Evolutionary conservation across 2,888 invertebrate species (phyloP), one percentile per base, ranked within the genome.

Genomic region (Tolmerus cingulatus): DNA sequence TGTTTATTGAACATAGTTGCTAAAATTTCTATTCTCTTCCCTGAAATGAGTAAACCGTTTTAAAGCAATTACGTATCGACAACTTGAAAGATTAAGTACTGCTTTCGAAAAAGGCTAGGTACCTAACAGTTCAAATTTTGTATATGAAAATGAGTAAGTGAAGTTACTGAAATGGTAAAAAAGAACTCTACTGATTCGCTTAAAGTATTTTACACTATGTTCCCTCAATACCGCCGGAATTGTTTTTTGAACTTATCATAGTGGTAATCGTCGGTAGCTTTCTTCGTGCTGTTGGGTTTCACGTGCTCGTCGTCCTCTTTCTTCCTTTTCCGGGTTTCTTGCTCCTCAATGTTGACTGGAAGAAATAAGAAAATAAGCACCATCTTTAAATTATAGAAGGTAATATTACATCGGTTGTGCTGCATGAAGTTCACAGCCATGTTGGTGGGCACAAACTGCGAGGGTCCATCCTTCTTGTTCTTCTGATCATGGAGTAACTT

Each of bases 401-500:
- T 0, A 23, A 14, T 93, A 95, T 94, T 94, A 97, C 97, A 98
- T 94, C 98, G 94, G 93, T 98, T 98, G 91, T 99, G 98, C 90
- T 99, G 98, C 55, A 98, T 98, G 94, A 99, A 99, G 93, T 99
- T 99, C 0, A 98, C 98, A 14, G 99, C 98, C 97, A 99, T 98
- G 92, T 99, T 99, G 19, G 98, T 98, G 0, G 99, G 99, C 0
- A 99, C 98, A 94, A 99, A 98, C 90, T 97, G 97, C 0, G 98
- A 97, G 0, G 98, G 97, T 0, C 96, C 96, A 92, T 98, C 98
- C 91, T 97, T 98, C 92, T 98, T 98, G 90, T 96, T 97, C 91
- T 97, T 96, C 88, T 97, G 95, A 90, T 98, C 98, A 94, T 96
- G 96, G 27, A 99, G 91, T 51, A 99, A 93, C 92, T 96, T 97